phyloP scores from a whole-genome alignment of 1,140 invertebrate genomes.

The Plectrocnemia conspersa region DNA sequence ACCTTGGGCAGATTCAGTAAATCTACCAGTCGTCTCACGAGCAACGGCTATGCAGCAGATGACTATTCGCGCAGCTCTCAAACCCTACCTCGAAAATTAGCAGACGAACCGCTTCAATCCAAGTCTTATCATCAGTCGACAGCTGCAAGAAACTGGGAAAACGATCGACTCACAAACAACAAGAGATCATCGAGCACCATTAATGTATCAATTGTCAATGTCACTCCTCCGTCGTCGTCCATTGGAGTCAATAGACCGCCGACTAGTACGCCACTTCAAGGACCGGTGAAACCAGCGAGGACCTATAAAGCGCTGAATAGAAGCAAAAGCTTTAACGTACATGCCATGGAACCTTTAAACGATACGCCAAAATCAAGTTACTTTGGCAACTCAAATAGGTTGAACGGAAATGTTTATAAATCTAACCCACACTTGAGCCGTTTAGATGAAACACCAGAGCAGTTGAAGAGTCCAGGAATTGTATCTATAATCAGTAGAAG shows the following conservation, averaged over 20 bases:
- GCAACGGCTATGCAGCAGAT: constrained; percentile 51
- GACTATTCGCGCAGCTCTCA: constrained; percentile 65
- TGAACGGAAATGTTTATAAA: constrained; percentile 59
- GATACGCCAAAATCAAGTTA: constrained; percentile 46
- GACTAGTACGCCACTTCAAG: constrained; percentile 45
- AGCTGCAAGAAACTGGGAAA: constrained; percentile 44
- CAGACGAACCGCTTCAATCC: constrained; percentile 45
- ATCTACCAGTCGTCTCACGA: constrained; percentile 63
- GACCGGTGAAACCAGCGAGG: constrained; percentile 66
- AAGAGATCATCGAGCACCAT: constrained; percentile 63
- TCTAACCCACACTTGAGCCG: constrained; percentile 70
- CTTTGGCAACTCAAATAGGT: constrained; percentile 41
- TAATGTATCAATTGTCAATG: constrained; percentile 71
- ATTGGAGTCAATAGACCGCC: constrained; percentile 35
- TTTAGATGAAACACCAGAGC: constrained; percentile 62
- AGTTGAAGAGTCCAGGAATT: constrained; percentile 77
- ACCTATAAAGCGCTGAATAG: constrained; percentile 71
- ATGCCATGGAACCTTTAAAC: constrained; percentile 52
- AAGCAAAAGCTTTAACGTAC: constrained; percentile 82
- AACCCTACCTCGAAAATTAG: constrained; percentile 70
- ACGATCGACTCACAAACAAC: constrained; percentile 47
- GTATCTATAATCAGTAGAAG: constrained; percentile 78
- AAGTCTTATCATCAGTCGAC: constrained; percentile 50
- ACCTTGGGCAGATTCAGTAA: constrained; percentile 76
- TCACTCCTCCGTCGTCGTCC: constrained; percentile 45